phyloP scores from a whole-genome alignment of 2,888 invertebrate genomes.

The Argyra leucocephala region DNA sequence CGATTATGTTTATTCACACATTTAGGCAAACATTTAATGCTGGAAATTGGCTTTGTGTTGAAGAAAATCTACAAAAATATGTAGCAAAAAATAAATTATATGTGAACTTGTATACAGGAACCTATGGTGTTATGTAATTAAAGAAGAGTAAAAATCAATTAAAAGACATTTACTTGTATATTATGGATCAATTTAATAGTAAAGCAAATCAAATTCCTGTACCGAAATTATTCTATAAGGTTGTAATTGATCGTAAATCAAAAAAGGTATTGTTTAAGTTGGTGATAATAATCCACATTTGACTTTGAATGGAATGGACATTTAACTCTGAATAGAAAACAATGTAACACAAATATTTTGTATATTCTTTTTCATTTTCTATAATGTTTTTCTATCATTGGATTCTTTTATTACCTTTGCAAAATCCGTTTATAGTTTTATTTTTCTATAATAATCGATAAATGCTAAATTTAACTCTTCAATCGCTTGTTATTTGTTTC shows the following conservation, averaged over 20 bases:
- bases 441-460: no score
- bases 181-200: conserved; percentile 31
- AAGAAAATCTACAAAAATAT: conserved; percentile 43
- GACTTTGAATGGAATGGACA: conserved; percentile 32
- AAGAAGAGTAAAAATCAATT: conserved; percentile 42
- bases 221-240: conserved; percentile 51
- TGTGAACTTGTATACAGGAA: conserved; percentile 49
- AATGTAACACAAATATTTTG: no score
- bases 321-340: no score
- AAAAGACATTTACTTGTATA: conserved; percentile 39
- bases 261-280: conserved; percentile 48
- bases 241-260: conserved; percentile 45
- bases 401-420: no score
- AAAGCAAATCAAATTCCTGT: conserved; percentile 46
- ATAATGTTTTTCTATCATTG: no score
- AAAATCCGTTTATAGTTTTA: no score
- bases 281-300: conserved; percentile 40
- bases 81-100: conserved; percentile 37
- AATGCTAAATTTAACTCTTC: no score
- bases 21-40: conserved; percentile 51
- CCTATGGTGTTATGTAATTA: conserved; percentile 48
- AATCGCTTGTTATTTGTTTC: no score
- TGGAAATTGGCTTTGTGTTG: conserved; percentile 49
- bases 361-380: no score
- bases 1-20: conserved; percentile 47